These are phyloP conservation scores for Apotomis capreana DNA, from an alignment of 2,888 invertebrate species.

Conservation along the genomic window DNA sequence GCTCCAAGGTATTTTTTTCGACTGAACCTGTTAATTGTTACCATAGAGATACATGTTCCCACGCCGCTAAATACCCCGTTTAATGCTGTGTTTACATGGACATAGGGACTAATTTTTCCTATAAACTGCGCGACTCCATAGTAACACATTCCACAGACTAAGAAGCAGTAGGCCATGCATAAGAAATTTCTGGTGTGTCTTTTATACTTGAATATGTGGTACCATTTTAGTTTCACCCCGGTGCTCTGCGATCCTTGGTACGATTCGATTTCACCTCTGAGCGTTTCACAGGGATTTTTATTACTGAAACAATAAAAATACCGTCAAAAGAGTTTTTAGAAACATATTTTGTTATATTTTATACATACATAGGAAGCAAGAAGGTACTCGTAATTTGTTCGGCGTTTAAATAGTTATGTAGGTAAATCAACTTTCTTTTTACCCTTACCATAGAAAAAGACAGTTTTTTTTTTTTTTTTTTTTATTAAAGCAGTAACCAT, in stretches of 20 bases:
- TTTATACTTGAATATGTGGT: slow-evolving; percentile 65
- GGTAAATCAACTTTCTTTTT: too few relatives aligned
- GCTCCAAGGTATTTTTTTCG: slow-evolving; percentile 84
- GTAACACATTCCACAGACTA: slow-evolving; percentile 91
- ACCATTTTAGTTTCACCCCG: slow-evolving; percentile 55
- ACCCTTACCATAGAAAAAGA: too few relatives aligned
- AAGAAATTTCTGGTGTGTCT: slow-evolving; percentile 85
- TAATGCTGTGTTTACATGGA: slow-evolving; percentile 90
- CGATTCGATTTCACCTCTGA: slow-evolving; percentile 59
- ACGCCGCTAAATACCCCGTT: slow-evolving; percentile 87
- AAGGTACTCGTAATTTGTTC: too few relatives aligned
- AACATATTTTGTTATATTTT: too few relatives aligned
- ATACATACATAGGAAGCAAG: too few relatives aligned
- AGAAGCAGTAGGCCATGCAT: slow-evolving; percentile 88
- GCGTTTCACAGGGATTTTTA: slow-evolving; percentile 49
- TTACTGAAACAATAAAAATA: slow-evolving; percentile 60
- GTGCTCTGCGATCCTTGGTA: too few relatives aligned
- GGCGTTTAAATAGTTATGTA: too few relatives aligned
- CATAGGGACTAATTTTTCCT: slow-evolving; percentile 88
- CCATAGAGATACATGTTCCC: slow-evolving; percentile 81
- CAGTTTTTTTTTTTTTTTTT: too few relatives aligned
- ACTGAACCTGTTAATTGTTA: slow-evolving; percentile 83
- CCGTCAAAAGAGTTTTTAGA: too few relatives aligned
- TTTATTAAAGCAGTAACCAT: too few relatives aligned
- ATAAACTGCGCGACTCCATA: slow-evolving; percentile 92